Conservation (phyloP, 2,797 vertebrate species). For the Semaprochilodus insignis region DNA sequence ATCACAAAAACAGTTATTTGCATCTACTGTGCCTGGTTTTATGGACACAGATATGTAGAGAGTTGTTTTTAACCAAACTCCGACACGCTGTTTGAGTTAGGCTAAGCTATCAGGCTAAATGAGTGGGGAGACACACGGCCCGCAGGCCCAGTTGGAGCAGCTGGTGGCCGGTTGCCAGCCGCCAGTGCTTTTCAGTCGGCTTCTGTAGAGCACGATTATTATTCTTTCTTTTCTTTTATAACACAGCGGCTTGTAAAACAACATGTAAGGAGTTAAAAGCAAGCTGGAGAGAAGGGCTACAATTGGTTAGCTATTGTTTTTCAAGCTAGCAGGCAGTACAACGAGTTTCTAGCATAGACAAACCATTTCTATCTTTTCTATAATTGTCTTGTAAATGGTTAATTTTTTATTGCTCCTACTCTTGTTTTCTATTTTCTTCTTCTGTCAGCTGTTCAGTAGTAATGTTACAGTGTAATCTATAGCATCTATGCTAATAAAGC, state of each 20-base stretch:
- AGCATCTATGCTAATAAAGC: background rate
- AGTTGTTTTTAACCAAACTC: conserved; percentile 42
- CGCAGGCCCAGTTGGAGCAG: conserved; percentile 53
- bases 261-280: conserved; percentile 54
- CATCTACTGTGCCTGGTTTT: conserved; percentile 32
- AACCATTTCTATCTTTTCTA: background rate
- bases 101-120: conserved; percentile 41
- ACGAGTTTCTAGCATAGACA: background rate
- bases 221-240: conserved; percentile 39
- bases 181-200: conserved; percentile 45
- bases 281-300: conserved; percentile 41
- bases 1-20: conserved; percentile 21
- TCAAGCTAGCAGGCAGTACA: conserved; percentile 8
- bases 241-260: conserved; percentile 60
- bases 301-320: conserved; percentile 32
- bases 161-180: conserved; percentile 59
- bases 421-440: background rate
- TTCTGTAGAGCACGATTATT: conserved; percentile 48
- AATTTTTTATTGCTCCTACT: background rate
- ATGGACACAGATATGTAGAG: conserved; percentile 50
- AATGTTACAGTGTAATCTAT: background rate
- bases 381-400: background rate
- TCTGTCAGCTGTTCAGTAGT: background rate
- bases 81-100: conserved; percentile 59
- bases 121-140: conserved; percentile 56